Percentiles rank a stretch among this genome's conserved stretches.
Evolutionary conservation across 1,140 invertebrate genomes (phyloP).

Genomic region (Drosophila setifemur): DNA sequence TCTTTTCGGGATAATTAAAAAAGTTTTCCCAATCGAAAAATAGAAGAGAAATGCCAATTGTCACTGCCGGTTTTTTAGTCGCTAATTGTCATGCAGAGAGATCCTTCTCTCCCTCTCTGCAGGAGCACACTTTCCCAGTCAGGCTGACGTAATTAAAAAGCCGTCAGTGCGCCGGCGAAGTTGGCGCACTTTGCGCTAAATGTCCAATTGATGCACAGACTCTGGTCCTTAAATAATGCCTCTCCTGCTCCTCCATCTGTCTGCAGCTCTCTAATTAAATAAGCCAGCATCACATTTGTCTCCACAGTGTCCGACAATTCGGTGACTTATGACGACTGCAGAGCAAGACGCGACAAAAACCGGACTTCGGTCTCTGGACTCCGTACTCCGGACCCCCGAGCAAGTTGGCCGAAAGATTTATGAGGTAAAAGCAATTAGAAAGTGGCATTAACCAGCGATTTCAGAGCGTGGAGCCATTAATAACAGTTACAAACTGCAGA

Average conservation of each 20-base stretch:
- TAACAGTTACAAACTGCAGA: constrained; percentile 29
- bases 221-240: constrained; percentile 55
- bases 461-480: constrained; percentile 55
- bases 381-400: not conserved
- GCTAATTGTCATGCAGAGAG: constrained; percentile 57
- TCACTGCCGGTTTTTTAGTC: constrained; percentile 43
- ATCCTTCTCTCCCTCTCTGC: not conserved
- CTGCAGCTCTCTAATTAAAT: constrained; percentile 73
- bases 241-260: constrained; percentile 17
- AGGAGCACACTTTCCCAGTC: constrained; percentile 20
- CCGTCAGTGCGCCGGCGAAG: constrained; percentile 67
- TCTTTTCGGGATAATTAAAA: constrained; percentile 72
- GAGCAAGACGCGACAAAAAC: constrained; percentile 31
- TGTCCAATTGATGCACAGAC: constrained; percentile 71
- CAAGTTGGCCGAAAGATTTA: constrained; percentile 55
- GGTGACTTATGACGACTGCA: constrained; percentile 77
- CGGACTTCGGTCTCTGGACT: not conserved
- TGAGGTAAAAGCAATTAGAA: constrained; percentile 80
- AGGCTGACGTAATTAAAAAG: constrained; percentile 76
- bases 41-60: constrained; percentile 50
- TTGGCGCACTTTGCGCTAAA: constrained; percentile 59
- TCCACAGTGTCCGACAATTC: constrained; percentile 72
- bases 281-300: constrained; percentile 75
- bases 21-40: constrained; percentile 55
- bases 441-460: constrained; percentile 71